Evolutionary conservation across 2,113 vertebrate genomes (phyloP).

Genomic region (Archilochus colubris): DNA sequence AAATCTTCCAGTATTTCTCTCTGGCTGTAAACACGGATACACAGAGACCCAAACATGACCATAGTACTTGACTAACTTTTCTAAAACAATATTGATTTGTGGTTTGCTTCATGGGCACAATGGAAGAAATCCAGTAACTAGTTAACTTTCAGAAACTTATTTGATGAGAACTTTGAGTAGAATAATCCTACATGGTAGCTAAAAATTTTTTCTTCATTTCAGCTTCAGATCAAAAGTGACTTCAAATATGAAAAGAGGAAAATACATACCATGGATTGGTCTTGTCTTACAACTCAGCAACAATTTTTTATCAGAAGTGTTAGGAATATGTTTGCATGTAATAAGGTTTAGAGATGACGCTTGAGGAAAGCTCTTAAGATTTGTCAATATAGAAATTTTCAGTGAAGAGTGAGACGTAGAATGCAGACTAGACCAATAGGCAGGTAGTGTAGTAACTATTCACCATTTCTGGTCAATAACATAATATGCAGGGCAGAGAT

Average conservation of each 20-base stretch:
- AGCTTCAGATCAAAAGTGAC: neutral
- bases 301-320: neutral
- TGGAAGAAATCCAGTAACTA: neutral
- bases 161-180: neutral
- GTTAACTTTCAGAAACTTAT: neutral
- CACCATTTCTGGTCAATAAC: neutral
- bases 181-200: rapidly evolving
- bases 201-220: neutral
- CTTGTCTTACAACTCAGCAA: neutral
- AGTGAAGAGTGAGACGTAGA: neutral
- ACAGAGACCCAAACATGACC: neutral
- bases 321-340: neutral
- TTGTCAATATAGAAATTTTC: neutral
- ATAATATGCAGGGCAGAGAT: neutral
- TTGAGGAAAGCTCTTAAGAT: neutral
- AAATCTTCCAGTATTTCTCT: neutral
- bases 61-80: neutral
- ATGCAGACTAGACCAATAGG: neutral
- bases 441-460: neutral
- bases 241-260: neutral
- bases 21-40: neutral
- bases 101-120: neutral
- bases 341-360: neutral
- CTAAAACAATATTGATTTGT: neutral
- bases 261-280: neutral